A percentile compares a stretch with the other conserved stretches of the same genome.
These are phyloP conservation scores for Ips typographus DNA, from an alignment of 1,140 invertebrate species.

Conservation along the genomic window DNA sequence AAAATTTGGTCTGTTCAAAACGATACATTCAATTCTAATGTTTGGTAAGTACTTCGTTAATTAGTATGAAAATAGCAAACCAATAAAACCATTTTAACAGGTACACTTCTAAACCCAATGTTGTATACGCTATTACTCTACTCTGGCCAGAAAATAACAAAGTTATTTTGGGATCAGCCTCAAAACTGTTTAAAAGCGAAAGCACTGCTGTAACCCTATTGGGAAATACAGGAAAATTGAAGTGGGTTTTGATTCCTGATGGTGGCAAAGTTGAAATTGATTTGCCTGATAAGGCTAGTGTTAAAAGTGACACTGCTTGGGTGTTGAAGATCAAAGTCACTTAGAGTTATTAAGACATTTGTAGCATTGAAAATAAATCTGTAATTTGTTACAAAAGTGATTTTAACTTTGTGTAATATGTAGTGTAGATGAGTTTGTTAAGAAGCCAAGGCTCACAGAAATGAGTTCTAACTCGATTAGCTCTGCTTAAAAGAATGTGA, in stretches of 20 bases:
- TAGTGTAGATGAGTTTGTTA: no score
- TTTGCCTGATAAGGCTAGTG: constrained; percentile 45
- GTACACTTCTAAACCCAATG: constrained; percentile 58
- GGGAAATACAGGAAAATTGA: constrained; percentile 45
- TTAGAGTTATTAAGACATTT: no score
- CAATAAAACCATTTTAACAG: constrained; percentile 1
- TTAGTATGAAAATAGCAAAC: background rate
- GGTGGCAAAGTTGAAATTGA: constrained; percentile 30
- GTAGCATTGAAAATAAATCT: no score
- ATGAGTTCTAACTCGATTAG: no score
- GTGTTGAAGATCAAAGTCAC: constrained; percentile 41
- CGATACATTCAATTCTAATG: constrained; percentile 69
- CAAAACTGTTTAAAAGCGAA: constrained; percentile 46
- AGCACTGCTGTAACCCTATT: constrained; percentile 51
- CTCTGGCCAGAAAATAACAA: constrained; percentile 64
- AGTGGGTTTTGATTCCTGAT: constrained; percentile 28
- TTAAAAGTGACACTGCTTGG: constrained; percentile 47
- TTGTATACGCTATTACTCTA: constrained; percentile 66
- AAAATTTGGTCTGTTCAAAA: constrained; percentile 80
- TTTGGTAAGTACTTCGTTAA: constrained; percentile 63
- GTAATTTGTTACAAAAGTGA: no score
- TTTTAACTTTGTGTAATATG: no score
- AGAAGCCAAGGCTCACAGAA: no score
- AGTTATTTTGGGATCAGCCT: constrained; percentile 55
- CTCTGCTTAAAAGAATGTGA: no score